Evolutionary conservation across 2,888 invertebrate genomes (phyloP).

Genomic region (Tupiocoris notatus): DNA sequence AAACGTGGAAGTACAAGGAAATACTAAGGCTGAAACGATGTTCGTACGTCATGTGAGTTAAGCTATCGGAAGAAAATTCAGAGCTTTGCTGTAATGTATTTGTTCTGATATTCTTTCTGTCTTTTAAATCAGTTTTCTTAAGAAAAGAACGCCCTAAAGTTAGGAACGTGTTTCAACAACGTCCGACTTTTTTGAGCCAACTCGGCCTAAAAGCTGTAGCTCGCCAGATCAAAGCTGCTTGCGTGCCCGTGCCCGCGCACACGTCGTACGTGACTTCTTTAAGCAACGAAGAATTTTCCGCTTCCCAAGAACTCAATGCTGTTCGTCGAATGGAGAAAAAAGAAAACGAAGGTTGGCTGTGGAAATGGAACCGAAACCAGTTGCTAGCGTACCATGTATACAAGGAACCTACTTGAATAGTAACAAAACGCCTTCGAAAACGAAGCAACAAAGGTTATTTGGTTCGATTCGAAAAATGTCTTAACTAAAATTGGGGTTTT

Average conservation of each 20-base stretch:
- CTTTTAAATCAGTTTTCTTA: neutral
- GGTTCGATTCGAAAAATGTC: too few relatives aligned
- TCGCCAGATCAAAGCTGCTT: neutral
- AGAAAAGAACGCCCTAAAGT: neutral
- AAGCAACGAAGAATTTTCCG: conserved; percentile 1
- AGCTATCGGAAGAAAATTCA: too few relatives aligned
- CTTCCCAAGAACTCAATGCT: conserved; percentile 13
- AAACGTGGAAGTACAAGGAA: too few relatives aligned
- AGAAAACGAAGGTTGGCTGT: conserved; percentile 6
- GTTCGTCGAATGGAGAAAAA: conserved; percentile 2
- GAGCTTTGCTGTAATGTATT: too few relatives aligned
- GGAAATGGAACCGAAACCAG: neutral
- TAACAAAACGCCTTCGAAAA: neutral
- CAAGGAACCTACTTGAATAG: neutral
- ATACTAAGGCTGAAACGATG: too few relatives aligned
- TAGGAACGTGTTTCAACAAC: neutral
- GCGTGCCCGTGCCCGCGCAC: conserved; percentile 10
- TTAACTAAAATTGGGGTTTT: too few relatives aligned
- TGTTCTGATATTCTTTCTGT: neutral
- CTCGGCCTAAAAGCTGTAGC: neutral
- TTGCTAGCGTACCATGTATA: neutral
- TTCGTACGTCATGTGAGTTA: too few relatives aligned
- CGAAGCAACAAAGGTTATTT: too few relatives aligned
- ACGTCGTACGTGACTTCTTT: conserved; percentile 27
- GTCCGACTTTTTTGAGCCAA: neutral